Evolutionary conservation across 2,797 vertebrate species (phyloP).

Genomic region (Acropternis orthonyx): DNA sequence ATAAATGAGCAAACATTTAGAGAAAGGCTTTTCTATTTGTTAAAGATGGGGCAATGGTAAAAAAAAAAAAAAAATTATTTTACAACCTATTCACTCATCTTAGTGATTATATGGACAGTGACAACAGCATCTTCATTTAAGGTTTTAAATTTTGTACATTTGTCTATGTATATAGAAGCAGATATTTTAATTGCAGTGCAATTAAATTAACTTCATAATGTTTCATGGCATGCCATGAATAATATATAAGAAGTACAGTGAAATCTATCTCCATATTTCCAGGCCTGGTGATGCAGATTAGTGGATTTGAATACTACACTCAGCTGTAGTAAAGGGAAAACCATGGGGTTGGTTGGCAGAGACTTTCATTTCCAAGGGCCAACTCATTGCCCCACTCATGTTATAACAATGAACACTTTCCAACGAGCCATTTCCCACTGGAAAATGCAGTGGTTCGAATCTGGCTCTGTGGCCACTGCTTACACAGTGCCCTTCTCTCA

Average conservation of each 20-base stretch:
- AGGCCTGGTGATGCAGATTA: neutral
- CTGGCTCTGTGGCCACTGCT: neutral
- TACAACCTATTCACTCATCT: neutral
- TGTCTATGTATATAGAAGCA: constrained; percentile 4
- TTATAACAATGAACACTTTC: neutral
- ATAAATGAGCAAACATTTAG: neutral
- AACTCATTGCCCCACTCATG: neutral
- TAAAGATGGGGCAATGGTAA: neutral
- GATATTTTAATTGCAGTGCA: constrained; percentile 32
- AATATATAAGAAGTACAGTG: constrained; percentile 36
- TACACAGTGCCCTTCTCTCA: neutral
- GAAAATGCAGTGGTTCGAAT: neutral
- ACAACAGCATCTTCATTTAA: neutral
- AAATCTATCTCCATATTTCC: neutral
- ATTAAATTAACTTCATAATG: constrained; percentile 29
- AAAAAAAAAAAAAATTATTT: neutral
- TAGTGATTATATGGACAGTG: neutral
- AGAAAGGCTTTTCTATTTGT: neutral
- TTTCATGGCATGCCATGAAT: constrained; percentile 24
- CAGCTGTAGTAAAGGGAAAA: neutral
- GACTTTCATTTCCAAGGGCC: neutral
- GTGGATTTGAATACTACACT: neutral
- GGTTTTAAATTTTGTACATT: neutral
- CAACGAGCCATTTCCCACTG: neutral
- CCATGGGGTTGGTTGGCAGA: neutral